Evolutionary conservation across 2,113 vertebrate genomes (phyloP).

Genomic region (Calypte anna): DNA sequence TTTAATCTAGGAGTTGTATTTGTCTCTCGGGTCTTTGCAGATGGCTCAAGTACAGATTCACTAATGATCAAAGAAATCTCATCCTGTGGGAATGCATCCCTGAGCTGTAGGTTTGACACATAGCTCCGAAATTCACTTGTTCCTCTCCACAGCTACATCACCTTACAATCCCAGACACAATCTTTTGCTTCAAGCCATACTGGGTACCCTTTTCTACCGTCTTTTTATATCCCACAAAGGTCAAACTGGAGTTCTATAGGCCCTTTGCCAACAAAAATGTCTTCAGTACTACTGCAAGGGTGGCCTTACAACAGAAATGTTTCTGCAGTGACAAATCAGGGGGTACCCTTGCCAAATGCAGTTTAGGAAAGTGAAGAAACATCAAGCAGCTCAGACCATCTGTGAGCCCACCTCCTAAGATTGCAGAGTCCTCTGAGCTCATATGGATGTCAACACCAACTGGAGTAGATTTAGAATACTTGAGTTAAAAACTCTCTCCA

Average conservation of each 20-base stretch:
- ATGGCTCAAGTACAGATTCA: not conserved
- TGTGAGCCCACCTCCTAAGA: not conserved
- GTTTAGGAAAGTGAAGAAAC: not conserved
- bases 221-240: not conserved
- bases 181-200: not conserved
- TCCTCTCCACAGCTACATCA: not conserved
- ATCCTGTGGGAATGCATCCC: not conserved
- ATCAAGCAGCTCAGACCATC: not conserved
- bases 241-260: not conserved
- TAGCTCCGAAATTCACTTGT: not conserved
- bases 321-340: not conserved
- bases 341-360: fast-evolving
- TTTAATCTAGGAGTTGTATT: not conserved
- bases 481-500: not conserved
- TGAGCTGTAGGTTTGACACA: fast-evolving
- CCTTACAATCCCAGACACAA: not conserved
- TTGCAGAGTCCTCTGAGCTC: not conserved
- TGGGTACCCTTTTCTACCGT: not conserved
- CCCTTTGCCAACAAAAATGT: not conserved
- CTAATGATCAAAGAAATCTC: not conserved
- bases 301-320: not conserved
- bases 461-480: not conserved
- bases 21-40: not conserved
- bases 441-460: not conserved
- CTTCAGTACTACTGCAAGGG: not conserved